phyloP scores from a whole-genome alignment of 1,140 invertebrate species.

The Ceratitis capitata region DNA sequence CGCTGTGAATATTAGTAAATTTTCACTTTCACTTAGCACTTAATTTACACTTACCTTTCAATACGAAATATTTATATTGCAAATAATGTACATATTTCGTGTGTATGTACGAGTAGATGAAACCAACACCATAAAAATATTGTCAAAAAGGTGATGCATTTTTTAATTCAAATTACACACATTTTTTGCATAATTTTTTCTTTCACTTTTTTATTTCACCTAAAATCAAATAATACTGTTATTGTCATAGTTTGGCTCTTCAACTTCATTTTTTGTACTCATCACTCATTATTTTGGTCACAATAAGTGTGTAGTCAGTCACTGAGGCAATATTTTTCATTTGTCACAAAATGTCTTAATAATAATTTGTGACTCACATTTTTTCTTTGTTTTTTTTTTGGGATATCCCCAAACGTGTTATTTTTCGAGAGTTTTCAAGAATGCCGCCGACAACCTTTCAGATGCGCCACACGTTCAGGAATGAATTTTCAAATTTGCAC shows the following conservation, averaged over 20 bases:
- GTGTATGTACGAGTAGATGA: not conserved
- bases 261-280: not conserved
- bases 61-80: too few relatives aligned
- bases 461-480: conserved; percentile 62
- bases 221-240: not conserved
- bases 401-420: conserved; percentile 14
- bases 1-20: not conserved
- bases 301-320: too few relatives aligned
- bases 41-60: not conserved
- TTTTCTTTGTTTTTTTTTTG: conserved; percentile 21
- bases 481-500: conserved; percentile 53
- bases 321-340: not conserved
- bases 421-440: too few relatives aligned
- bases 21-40: not conserved
- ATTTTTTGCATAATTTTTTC: not conserved
- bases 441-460: conserved; percentile 56
- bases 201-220: not conserved
- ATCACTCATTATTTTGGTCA: not conserved
- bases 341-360: not conserved
- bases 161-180: not conserved
- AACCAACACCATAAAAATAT: not conserved
- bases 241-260: not conserved
- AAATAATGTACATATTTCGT: too few relatives aligned
- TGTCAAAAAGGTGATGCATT: not conserved
- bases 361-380: too few relatives aligned